Base-by-base conservation (phyloP, 2,113 vertebrate genomes). In the Piaya cayana region DNA sequence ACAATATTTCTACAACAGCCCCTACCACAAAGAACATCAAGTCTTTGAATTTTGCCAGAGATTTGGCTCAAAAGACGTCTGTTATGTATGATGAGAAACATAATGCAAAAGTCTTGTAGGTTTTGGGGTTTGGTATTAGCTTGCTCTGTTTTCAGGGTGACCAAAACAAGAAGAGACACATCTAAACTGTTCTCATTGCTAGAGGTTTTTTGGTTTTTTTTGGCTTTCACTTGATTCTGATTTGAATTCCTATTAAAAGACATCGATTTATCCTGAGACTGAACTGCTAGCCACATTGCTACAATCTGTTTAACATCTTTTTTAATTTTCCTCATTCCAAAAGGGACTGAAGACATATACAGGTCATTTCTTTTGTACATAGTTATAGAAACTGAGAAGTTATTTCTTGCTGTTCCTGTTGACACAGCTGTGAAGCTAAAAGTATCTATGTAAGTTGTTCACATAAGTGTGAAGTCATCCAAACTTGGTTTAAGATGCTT, bases 381-480 rank as follows among this genome's bases (percentile, higher is more conserved):
- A 86, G 69, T 88, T 87, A 81, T 34, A 69, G 71, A 84, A 88
- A 32, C n/a, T 69, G 58, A 90, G 72, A 93, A 90, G 49, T 78
- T 94, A 75, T 84, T 92, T 83, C 67, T 92, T 91, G 26, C 29
- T 10, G 26, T 78, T 89, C 92, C 62, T 90, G 70, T 96, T 96
- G 95, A 92, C 84, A 85, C 81, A 96, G 90, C 92, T 95, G 84
- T 79, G 83, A 91, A 92, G 56, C 81, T 92, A 34, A 71, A 89
- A 95, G 50, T 75, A 22, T 84, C 77, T 68, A 9, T 62, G 10
- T 77, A 56, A 76, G 87, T 87, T 82, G 56, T 85, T 93, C 82
- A 52, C 11, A 13, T n/a, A 90, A 94, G 36, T 64, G 49, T 87
- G 71, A 94, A 95, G 69, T 89, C 67, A 89, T 96, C 74, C 65